Conservation (phyloP, 2,797 vertebrate species). For the Echeneis naucrates region DNA sequence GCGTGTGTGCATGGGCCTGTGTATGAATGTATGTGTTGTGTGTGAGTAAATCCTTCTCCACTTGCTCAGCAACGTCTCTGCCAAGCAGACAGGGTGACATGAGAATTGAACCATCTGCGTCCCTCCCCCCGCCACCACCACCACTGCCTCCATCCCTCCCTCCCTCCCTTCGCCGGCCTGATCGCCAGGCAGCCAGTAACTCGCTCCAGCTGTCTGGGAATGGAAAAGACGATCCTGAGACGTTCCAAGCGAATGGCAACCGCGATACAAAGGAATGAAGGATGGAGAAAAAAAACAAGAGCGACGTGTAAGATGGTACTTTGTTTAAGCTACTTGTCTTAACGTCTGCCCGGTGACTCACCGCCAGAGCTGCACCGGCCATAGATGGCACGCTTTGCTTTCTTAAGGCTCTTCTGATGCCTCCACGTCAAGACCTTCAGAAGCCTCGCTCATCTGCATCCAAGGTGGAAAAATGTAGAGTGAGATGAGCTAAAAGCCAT, state of each 20-base stretch:
- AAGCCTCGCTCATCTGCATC: conserved; percentile 20
- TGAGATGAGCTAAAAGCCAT: conserved; percentile 30
- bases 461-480: conserved; percentile 20
- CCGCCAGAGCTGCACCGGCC: conserved; percentile 23
- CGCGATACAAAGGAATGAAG: conserved; percentile 62
- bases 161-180: conserved; percentile 37
- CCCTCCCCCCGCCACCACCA: background rate
- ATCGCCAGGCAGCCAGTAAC: conserved; percentile 70
- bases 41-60: conserved; percentile 72
- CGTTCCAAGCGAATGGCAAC: conserved; percentile 64
- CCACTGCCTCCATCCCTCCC: no score
- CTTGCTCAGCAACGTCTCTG: conserved; percentile 67
- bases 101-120: conserved; percentile 81
- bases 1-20: conserved; percentile 37
- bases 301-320: conserved; percentile 50
- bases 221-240: conserved; percentile 73
- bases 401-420: conserved; percentile 13
- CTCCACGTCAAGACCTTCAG: conserved; percentile 57
- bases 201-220: conserved; percentile 77
- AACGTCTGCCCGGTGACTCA: conserved; percentile 24
- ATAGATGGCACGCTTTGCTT: conserved; percentile 10
- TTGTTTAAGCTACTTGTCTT: conserved; percentile 58
- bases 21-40: conserved; percentile 37
- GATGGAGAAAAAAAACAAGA: conserved; percentile 44
- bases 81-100: conserved; percentile 80